Conservation (phyloP, 2,113 vertebrate species). For the Macquaria ambigua region DNA sequence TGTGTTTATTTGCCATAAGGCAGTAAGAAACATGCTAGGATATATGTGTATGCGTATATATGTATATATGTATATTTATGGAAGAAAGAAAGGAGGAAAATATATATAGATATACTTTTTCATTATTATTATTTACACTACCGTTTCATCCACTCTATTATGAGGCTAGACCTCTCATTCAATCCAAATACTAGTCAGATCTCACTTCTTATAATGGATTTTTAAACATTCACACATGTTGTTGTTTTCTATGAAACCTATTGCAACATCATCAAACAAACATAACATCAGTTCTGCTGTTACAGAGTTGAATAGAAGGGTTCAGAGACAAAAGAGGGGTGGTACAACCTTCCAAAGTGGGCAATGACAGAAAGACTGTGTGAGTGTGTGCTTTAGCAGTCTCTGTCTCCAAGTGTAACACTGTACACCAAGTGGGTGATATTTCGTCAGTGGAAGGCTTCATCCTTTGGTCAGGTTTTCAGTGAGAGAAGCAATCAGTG, state of each 20-base stretch:
- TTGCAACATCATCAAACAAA: neutral
- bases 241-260: neutral
- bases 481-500: conserved; percentile 11
- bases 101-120: too few species aligned
- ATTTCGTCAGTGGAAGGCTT: neutral
- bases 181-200: neutral
- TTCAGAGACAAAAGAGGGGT: neutral
- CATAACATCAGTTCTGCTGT: neutral
- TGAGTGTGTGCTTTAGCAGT: neutral
- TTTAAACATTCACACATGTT: neutral
- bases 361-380: neutral
- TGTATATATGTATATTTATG: too few species aligned
- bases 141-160: neutral
- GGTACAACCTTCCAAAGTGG: neutral
- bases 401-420: neutral
- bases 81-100: too few species aligned
- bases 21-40: too few species aligned
- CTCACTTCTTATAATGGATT: neutral
- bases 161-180: neutral
- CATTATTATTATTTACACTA: too few species aligned
- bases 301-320: neutral
- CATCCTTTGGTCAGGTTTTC: neutral
- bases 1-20: neutral
- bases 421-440: neutral
- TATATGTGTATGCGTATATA: too few species aligned